phyloP scores from a whole-genome alignment of 1,140 invertebrate genomes.

The Sarcophaga peregrina region DNA sequence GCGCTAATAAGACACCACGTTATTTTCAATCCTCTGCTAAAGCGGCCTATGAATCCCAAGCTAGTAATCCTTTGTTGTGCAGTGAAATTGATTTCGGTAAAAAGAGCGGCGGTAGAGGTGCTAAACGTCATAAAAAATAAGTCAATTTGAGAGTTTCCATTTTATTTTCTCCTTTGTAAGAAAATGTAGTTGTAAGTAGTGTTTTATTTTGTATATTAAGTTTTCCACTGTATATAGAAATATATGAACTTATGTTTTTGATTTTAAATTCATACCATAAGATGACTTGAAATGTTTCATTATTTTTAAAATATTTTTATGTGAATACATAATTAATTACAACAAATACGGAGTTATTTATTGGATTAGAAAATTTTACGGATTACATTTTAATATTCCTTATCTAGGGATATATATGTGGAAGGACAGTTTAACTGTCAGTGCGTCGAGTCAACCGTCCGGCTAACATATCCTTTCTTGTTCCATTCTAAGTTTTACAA shows the following conservation, averaged over 20 bases:
- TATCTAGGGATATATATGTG: too few relatives aligned
- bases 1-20: conserved; percentile 62
- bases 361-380: too few relatives aligned
- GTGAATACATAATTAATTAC: too few relatives aligned
- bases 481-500: too few relatives aligned
- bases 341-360: too few relatives aligned
- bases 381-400: too few relatives aligned
- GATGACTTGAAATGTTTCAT: too few relatives aligned
- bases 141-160: neutral
- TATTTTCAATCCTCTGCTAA: conserved; percentile 49
- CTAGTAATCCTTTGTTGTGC: conserved; percentile 64
- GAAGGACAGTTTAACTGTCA: too few relatives aligned
- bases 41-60: conserved; percentile 58
- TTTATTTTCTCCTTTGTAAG: neutral
- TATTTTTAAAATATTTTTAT: too few relatives aligned
- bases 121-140: conserved; percentile 42
- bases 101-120: conserved; percentile 41
- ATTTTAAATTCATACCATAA: neutral
- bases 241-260: conserved; percentile 3
- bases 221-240: conserved; percentile 23
- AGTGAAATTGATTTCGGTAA: conserved; percentile 60
- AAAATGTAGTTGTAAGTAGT: conserved; percentile 6
- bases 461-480: too few relatives aligned
- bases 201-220: conserved; percentile 35
- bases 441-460: too few relatives aligned